A percentile compares a stretch with the other conserved stretches of the same genome.
phyloP scores from a whole-genome alignment of 23 tunicate genomes.

The Halocynthia roretzi region DNA sequence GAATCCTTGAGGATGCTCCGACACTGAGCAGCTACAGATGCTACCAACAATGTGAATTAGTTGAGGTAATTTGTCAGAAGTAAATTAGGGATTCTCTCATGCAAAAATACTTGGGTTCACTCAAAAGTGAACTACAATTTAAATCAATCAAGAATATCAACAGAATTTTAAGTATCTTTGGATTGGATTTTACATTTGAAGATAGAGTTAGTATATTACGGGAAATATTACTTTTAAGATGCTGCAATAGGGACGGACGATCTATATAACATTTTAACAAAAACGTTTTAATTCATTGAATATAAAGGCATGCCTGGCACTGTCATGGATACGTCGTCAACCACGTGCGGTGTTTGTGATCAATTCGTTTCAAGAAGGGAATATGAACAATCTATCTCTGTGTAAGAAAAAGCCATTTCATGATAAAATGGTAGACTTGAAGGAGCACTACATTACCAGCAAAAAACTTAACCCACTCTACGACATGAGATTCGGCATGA shows the following conservation, averaged over 20 bases:
- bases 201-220: too few species aligned
- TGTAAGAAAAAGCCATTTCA: slow-evolving; percentile 66
- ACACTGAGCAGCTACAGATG: slow-evolving; percentile 51
- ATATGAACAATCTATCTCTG: slow-evolving; percentile 59
- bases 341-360: slow-evolving; percentile 85
- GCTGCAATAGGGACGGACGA: too few species aligned
- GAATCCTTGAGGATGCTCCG: slow-evolving; percentile 40
- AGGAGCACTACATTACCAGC: slow-evolving; percentile 42
- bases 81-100: too few species aligned
- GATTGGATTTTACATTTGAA: too few species aligned
- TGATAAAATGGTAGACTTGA: slow-evolving; percentile 60
- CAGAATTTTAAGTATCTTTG: too few species aligned
- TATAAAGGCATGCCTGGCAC: slow-evolving; percentile 73
- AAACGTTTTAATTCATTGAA: neutral
- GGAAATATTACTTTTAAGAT: too few species aligned
- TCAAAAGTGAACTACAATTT: too few species aligned
- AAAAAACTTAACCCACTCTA: slow-evolving; percentile 54
- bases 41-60: slow-evolving; percentile 64
- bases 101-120: too few species aligned
- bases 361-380: slow-evolving; percentile 60
- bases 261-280: too few species aligned
- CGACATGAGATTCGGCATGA: slow-evolving; percentile 89
- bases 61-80: slow-evolving; percentile 37
- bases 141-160: too few species aligned
- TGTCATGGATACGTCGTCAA: slow-evolving; percentile 72